Base-by-base conservation (phyloP, 2,113 vertebrate genomes). In the Paracanthobrama guichenoti region DNA sequence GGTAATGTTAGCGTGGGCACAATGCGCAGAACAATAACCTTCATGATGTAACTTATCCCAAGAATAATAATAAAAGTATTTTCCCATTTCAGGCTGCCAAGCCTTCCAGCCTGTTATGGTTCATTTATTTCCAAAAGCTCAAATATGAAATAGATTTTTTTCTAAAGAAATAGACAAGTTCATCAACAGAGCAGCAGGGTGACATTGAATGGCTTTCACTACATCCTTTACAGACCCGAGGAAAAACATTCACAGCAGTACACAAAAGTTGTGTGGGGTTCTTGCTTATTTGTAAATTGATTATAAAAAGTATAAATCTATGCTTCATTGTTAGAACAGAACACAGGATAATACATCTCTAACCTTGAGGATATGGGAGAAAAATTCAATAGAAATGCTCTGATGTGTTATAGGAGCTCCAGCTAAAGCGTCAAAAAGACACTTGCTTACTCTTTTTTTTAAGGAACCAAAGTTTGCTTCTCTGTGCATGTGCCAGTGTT, bases 321-420 rank as follows among this genome's bases (percentile, higher is more conserved):
- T 22, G 62, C 10, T 35, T 67, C 35, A 57, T 81, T 82, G 18
- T 67, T 42, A 59, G 12, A 85, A 48, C n/a, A 28, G 50, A 78
- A 67, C 62, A 44, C 50, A 26, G 4, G 14, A 24, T 44, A 71
- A 44, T 35, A 53, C 22, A 28, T 46, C 39, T 14, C 14, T 69
- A 79, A 85, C 86, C 86, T 82, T 85, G 86, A 55, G 59, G 50
- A 75, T 78, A 39, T 42, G 53, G 24, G 64, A 11, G 42, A 69
- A 64, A 44, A 75, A 64, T 77, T 87, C 53, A 84, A 69, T 53
- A 50, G 42, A 20, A 78, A 42, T 16, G 16, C 35, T 73, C 6
- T 59, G 28, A n/a, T 48, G 57, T 62, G 39, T 46, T 26, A n/a
- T n/a, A 35, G 59, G 22, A 50, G 59, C 31, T 82, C n/a, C 26